Evolutionary conservation across 2,888 invertebrate genomes (phyloP).

Genomic region (Morinoia aosen): DNA sequence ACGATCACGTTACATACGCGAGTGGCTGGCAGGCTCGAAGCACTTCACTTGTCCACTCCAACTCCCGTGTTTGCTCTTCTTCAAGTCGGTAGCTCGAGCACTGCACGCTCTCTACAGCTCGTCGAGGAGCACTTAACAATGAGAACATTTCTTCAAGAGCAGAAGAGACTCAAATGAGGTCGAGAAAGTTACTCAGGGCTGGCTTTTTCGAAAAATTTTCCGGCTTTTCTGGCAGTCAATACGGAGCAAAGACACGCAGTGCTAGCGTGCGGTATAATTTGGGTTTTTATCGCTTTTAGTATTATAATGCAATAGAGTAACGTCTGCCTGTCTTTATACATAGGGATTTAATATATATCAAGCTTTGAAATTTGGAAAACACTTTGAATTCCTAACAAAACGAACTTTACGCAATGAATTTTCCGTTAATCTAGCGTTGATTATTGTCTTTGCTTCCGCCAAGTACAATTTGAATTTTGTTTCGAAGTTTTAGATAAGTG

Average conservation of each 20-base stretch:
- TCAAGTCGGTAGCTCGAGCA: not conserved
- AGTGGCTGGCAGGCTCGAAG: not conserved
- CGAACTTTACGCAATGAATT: no score
- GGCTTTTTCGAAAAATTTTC: not conserved
- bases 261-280: not conserved
- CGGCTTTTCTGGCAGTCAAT: not conserved
- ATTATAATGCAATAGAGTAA: not conserved
- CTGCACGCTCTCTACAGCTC: not conserved
- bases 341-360: not conserved
- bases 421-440: no score
- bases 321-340: not conserved
- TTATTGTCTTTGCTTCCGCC: no score
- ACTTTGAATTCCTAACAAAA: no score
- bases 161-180: not conserved
- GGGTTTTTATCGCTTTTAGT: not conserved
- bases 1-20: not conserved
- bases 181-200: not conserved
- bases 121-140: slow-evolving; percentile 6
- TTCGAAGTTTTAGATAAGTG: no score
- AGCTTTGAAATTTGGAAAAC: not conserved
- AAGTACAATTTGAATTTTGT: no score
- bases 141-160: slow-evolving; percentile 13
- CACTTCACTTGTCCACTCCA: not conserved
- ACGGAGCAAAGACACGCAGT: not conserved
- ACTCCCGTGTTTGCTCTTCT: not conserved